Evolutionary conservation across 2,888 invertebrate species (phyloP), one percentile per base, ranked within the genome.

Genomic region (Caradrina clavipalpis): DNA sequence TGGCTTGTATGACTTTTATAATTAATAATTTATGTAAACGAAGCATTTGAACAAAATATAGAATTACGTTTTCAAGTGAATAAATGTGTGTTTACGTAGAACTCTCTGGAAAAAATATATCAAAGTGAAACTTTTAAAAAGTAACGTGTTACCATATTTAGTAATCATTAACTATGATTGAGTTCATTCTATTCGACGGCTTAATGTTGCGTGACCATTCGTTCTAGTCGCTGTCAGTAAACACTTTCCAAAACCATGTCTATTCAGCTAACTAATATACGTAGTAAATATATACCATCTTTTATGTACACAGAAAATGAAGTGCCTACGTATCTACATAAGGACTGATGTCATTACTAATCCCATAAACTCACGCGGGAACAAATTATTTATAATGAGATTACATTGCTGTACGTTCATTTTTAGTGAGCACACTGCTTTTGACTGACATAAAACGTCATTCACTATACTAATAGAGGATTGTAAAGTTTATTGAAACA

Each of bases 201-300:
- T 86, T 83, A 83, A 86, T 88, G 88, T 92, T 89, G 92, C 92
- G 92, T 93, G 92, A 90, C 89, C 78, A 80, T 73, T 76, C 80
- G 74, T 81, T 82, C 82, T 88, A 83, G 87, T 81, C 78, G 76
- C 78, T 76, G 80, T 77, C 86, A 70, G 75, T 80, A 79, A 83
- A 78, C 90, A 89, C 92, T 93, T 93, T 92, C 92, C 89, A 92
- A 92, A 92, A 90, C 90, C 88, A 88, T 84, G 83, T 87, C 83
- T 83, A 86, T 88, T 86, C 75, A 76, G 55, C 26, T 50, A 11
- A 35, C 22, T 61, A 15, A 26, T 26, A 26, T 26, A 26, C 26
- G 2, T 26, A 26, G 2, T 26, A 26, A 26, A 26, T 26, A 26
- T 26, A 26, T 4, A 26, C 26, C 26, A 26, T 26, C 17, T 45